These are phyloP conservation scores for Buathra laborator DNA, from an alignment of 2,888 invertebrate species.

Conservation along the genomic window DNA sequence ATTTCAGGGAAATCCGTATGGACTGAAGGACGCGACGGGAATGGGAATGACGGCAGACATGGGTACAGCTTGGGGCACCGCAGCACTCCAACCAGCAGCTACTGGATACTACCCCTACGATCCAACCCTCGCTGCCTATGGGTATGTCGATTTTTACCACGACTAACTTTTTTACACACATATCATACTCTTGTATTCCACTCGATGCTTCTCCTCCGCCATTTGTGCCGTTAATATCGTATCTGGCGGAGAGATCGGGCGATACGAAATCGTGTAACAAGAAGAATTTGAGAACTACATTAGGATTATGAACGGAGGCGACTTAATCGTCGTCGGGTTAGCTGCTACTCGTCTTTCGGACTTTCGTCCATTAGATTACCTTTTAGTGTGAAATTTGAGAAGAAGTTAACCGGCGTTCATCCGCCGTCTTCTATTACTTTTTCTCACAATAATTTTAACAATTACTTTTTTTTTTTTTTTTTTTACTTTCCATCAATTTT, in stretches of 20 bases:
- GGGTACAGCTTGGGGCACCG: conserved; percentile 95
- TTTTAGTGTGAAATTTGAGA: conserved; percentile 57
- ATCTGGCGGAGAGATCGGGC: background rate
- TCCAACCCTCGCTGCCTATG: conserved; percentile 96
- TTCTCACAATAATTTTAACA: background rate
- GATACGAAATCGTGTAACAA: conserved; percentile 33
- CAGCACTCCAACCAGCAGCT: conserved; percentile 93
- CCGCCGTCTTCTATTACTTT: background rate
- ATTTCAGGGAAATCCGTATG: conserved; percentile 96
- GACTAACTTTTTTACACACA: background rate
- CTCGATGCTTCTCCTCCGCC: background rate
- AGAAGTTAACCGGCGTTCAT: conserved; percentile 19
- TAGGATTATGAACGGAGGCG: conserved; percentile 50
- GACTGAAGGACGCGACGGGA: conserved; percentile 90
- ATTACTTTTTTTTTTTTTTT: background rate
- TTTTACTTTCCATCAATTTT: background rate
- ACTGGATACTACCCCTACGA: conserved; percentile 97
- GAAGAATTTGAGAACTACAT: conserved; percentile 41
- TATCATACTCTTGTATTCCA: background rate
- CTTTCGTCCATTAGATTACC: conserved; percentile 3
- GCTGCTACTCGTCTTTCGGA: conserved; percentile 63
- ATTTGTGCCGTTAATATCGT: background rate
- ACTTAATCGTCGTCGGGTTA: conserved; percentile 50
- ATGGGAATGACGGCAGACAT: conserved; percentile 93
- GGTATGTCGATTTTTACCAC: conserved; percentile 89